phyloP scores from a whole-genome alignment of 2,888 invertebrate genomes.

The Syrista parreyssii region DNA sequence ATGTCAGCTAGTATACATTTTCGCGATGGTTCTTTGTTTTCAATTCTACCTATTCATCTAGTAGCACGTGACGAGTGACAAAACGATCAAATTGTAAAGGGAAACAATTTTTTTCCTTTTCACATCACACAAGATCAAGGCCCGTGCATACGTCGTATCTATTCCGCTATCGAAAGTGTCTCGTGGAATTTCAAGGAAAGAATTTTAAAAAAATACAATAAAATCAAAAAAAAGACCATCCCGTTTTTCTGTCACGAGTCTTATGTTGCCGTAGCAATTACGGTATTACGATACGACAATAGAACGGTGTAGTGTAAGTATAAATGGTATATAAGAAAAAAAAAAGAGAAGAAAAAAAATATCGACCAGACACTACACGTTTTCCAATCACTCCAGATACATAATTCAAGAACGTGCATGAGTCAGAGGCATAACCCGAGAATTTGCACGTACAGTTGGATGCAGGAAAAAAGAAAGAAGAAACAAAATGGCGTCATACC shows the following conservation, averaged over 20 bases:
- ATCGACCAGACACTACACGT: background rate
- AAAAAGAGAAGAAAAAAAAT: background rate
- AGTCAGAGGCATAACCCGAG: background rate
- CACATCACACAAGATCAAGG: background rate
- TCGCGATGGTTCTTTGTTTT: background rate
- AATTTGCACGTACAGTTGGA: background rate
- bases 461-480: background rate
- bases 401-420: conserved; percentile 35
- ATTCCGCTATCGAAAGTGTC: background rate
- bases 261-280: background rate
- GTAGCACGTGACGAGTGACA: background rate
- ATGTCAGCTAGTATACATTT: background rate
- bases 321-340: background rate
- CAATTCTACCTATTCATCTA: background rate
- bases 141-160: background rate
- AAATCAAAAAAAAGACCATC: background rate
- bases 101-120: background rate
- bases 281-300: background rate
- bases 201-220: background rate
- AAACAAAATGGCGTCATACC: background rate
- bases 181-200: conserved; percentile 5
- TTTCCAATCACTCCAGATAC: conserved; percentile 34
- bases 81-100: background rate
- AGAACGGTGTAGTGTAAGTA: background rate
- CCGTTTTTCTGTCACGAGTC: background rate